A percentile compares a stretch with the other conserved stretches of the same genome.
Conservation (phyloP, 2,888 invertebrate genomes). For the Herminia tarsipennalis region DNA sequence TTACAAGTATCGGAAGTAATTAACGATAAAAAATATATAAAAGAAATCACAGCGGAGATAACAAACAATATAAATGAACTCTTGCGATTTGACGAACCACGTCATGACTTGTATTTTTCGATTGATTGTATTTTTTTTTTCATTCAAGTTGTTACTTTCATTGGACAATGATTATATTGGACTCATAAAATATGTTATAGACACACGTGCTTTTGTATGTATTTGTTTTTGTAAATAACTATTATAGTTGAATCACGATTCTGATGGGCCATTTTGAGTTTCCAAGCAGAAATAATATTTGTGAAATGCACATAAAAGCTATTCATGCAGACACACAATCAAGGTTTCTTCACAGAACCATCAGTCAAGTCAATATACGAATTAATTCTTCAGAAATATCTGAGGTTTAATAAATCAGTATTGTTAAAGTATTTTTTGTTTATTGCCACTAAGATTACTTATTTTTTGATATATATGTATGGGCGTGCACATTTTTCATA, state of each 20-base stretch:
- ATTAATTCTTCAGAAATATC: too few species aligned
- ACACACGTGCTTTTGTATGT: neutral
- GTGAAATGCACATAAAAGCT: too few species aligned
- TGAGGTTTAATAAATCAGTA: too few species aligned
- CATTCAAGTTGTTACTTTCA: slow-evolving; percentile 22
- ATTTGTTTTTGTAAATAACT: too few species aligned
- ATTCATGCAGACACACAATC: too few species aligned
- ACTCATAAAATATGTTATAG: too few species aligned
- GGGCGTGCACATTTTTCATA: neutral
- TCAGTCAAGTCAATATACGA: too few species aligned
- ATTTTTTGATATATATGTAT: neutral
- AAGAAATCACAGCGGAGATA: slow-evolving; percentile 9
- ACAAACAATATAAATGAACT: slow-evolving; percentile 24
- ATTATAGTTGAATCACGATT: too few species aligned
- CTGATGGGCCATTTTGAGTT: too few species aligned
- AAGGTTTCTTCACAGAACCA: too few species aligned
- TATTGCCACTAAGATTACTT: neutral
- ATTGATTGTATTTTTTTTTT: slow-evolving; percentile 29
- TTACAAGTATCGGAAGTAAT: slow-evolving; percentile 14
- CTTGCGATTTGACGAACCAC: slow-evolving; percentile 30
- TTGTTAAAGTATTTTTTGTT: too few species aligned
- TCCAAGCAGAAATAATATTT: too few species aligned
- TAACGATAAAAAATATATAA: slow-evolving; percentile 18
- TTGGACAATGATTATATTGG: slow-evolving; percentile 4
- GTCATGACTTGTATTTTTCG: slow-evolving; percentile 35